Evolutionary conservation across 2,888 invertebrate species (phyloP), one percentile per base, ranked within the genome.

Genomic region (Prenolepis imparis): DNA sequence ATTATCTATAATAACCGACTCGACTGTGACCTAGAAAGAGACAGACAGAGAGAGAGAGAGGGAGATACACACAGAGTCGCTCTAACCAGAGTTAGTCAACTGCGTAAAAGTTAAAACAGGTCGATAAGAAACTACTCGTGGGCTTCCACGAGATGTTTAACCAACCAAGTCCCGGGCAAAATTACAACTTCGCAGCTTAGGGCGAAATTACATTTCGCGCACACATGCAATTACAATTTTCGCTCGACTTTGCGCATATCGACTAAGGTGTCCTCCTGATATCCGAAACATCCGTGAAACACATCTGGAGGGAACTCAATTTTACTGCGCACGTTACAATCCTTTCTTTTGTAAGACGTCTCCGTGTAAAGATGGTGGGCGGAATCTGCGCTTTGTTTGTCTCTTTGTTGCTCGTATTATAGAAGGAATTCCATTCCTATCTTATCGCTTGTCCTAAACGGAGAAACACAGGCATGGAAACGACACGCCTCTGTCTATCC

Each of bases 71-170:
- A 5, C 5, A 6, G 66, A 39, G 59, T 73, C 41, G 24, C 24
- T 52, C n/a, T 80, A 59, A 73, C 44, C 44, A 80, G 44, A 80
- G 78, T 59, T 80, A 73, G 36, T 73, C 36, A 59, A 80, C 44
- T 61, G 36, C 3, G 24, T 73, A 44, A 80, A 72, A 59, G 72
- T 80, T 80, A 59, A 80, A 41, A 59, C 57, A 80, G 59, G 12
- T 80, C 78, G 57, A 80, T 72, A 59, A 78, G 39, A 78, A 68
- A 44, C 44, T 72, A 80, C 32, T 78, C 78, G 24, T 59, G 21
- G n/a, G n/a, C 18, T 59, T 72, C 59, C 59, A 32, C 24, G 44
- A 24, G 21, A 24, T 48, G 41, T 80, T 77, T 44, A 72, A 32
- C 18, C 15, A n/a, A 39, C 24, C 24, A 39, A 24, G 41, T 55